Base-by-base conservation (phyloP, 1,140 invertebrate species). In the Aporrectodea caliginosa region DNA sequence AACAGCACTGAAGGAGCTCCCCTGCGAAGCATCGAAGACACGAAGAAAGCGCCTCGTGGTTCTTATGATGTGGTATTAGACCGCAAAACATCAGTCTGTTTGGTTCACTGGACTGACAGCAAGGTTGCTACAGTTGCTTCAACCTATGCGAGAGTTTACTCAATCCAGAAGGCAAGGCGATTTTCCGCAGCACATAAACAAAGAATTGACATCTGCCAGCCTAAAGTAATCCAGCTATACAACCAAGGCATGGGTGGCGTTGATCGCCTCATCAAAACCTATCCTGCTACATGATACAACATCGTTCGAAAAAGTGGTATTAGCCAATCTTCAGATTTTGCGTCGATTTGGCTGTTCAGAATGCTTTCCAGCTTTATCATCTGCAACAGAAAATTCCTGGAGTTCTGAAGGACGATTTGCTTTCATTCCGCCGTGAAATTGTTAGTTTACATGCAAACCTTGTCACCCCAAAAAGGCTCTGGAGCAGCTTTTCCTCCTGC, bases 221-320 rank as follows among this genome's bases (percentile, higher is more conserved):
- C 75, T 27, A 76, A 58, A 76, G 32, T 58, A 29, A 35, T 76
- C 43, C 33, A 34, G n/a, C 1, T 35, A 35, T 76, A 76, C 16
- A 76, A 68, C 43, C n/a, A 58, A 29, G 35, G 35, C n/a, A 76
- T 76, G 75, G 75, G 32, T 71, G 1, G 75, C n/a, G 75, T 76
- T 16, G 75, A 76, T 73, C 71, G 71, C 29, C 30, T 73, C 29
- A 73, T 76, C 75, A 76, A 76, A 76, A 76, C 1, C 16, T 76
- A 0, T 30, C 75, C n/a, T 76, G 75, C 75, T 76, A 76, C 14
- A 76, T 34, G 75, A 1, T 76, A n/a, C 32, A 58, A n/a, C 32
- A 2, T 1, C 33, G 1, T 16, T 76, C 30, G 27, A 73, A 76
- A 58, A 76, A 35, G 16, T 76, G 75, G 75, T 76, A 58, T n/a